Evolutionary conservation across 2,113 vertebrate species (phyloP), one percentile per base, ranked within the genome.

Genomic region (Siphamia tubifer): DNA sequence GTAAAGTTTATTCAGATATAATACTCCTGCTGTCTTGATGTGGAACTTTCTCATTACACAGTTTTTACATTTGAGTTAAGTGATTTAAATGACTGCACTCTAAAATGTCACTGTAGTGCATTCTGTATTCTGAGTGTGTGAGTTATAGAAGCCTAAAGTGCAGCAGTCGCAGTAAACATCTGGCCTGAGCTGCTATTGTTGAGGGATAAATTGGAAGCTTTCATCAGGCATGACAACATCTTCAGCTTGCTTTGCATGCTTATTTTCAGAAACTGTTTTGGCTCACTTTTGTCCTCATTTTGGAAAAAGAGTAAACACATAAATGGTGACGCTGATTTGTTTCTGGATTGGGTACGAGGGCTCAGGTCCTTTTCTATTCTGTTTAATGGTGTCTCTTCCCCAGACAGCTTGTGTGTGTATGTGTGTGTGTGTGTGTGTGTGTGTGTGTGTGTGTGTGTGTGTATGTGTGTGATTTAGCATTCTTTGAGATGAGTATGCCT

Each of bases 401-500:
- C 76, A 86, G 53, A 69, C 57, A 74, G 66, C 12, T 34, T 36
- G 32, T 48, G 34, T 75, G 73, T 85, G 69, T 64, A n/a, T n/a
- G 35, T 68, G 47, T 75, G 61, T 61, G 53, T 76, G 66, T 62
- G 68, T 56, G 55, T 85, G 65, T 77, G 70, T 45, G 45, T 79
- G 71, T 76, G 66, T 47, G 42, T 81, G 55, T 70, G 69, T 25
- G 42, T 75, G 52, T 79, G 54, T 77, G 71, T 72, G 54, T 54
- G 44, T 71, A 49, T 68, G 71, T 60, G 68, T 62, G 68, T 84
- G 84, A 86, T 86, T 81, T 88, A 75, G 79, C 81, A 81, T 88
- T 90, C 83, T 89, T 79, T 87, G 82, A 87, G 82, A 89, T 84
- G 82, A 86, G 71, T 54, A 67, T 31, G 69, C 49, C 66, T 83